Conservation (phyloP, 2,113 vertebrate species). For the Stigmatopora argus region DNA sequence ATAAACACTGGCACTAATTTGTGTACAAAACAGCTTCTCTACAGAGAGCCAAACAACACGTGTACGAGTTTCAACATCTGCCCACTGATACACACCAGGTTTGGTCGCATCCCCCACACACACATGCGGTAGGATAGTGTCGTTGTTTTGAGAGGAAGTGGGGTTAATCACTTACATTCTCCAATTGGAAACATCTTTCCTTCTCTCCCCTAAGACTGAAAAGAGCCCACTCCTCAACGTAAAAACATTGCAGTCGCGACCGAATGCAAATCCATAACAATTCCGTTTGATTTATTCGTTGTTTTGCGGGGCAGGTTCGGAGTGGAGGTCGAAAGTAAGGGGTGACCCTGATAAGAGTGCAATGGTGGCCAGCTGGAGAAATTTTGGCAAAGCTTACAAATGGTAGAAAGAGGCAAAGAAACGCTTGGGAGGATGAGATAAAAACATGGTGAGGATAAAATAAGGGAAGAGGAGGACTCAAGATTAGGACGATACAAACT, state of each 20-base stretch:
- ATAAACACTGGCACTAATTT: conserved; percentile 21
- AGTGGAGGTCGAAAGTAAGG: conserved; percentile 2
- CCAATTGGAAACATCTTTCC: conserved; percentile 63
- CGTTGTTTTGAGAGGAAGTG: conserved; percentile 55
- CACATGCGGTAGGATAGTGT: conserved; percentile 41
- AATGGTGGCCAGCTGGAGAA: conserved; percentile 64
- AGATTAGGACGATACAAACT: neutral
- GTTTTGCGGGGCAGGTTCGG: conserved; percentile 27
- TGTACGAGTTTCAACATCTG: neutral
- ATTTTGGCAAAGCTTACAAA: conserved; percentile 52
- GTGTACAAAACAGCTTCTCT: conserved; percentile 7
- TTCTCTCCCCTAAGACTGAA: conserved; percentile 9
- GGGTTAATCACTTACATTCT: conserved; percentile 60
- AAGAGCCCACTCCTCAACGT: neutral
- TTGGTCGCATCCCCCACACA: conserved; percentile 26
- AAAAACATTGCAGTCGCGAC: too few relatives aligned
- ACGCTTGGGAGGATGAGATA: conserved; percentile 38
- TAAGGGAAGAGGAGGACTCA: neutral
- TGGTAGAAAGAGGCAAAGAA: conserved; percentile 40
- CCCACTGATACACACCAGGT: conserved; percentile 7
- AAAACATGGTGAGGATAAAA: neutral
- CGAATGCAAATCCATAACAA: neutral
- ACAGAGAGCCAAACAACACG: neutral
- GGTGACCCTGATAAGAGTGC: conserved; percentile 13
- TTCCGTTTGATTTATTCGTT: neutral